Conservation (phyloP, 2,888 invertebrate species). For the Phragmatobia fuliginosa region DNA sequence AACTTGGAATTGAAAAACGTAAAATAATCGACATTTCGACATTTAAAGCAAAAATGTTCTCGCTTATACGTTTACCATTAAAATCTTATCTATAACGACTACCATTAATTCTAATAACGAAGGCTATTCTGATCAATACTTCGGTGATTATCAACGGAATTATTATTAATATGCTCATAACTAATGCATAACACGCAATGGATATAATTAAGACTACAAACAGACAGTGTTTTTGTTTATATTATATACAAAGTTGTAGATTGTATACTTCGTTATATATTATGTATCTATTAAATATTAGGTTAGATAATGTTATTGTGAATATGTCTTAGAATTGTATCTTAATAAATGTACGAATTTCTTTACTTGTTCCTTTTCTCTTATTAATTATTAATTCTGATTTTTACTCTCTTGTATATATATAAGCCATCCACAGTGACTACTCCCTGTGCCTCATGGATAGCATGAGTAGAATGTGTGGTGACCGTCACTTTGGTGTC, state of each 20-base stretch:
- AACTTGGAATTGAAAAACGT: no score
- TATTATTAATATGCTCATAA: slow-evolving; percentile 33
- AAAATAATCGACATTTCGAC: background rate
- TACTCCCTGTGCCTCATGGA: no score
- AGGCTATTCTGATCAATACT: slow-evolving; percentile 35
- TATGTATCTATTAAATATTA: background rate
- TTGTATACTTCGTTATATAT: background rate
- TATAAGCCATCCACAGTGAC: no score
- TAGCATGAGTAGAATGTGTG: no score
- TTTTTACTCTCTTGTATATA: no score
- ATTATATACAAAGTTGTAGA: background rate
- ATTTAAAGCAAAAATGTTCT: background rate
- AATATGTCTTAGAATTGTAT: no score
- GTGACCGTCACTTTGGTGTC: no score
- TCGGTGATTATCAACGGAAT: slow-evolving; percentile 35
- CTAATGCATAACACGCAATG: slow-evolving; percentile 38
- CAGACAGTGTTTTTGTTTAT: background rate
- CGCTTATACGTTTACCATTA: background rate
- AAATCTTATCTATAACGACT: slow-evolving; percentile 5
- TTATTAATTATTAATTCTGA: no score
- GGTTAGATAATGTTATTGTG: background rate
- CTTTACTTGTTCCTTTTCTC: no score
- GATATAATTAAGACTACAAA: slow-evolving; percentile 6
- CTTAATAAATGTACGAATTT: no score
- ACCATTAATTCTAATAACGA: slow-evolving; percentile 22